Evolutionary conservation across 64 coral and sea anemone species (phyloP).

Genomic region (Dendrophyllia cribrosa): DNA sequence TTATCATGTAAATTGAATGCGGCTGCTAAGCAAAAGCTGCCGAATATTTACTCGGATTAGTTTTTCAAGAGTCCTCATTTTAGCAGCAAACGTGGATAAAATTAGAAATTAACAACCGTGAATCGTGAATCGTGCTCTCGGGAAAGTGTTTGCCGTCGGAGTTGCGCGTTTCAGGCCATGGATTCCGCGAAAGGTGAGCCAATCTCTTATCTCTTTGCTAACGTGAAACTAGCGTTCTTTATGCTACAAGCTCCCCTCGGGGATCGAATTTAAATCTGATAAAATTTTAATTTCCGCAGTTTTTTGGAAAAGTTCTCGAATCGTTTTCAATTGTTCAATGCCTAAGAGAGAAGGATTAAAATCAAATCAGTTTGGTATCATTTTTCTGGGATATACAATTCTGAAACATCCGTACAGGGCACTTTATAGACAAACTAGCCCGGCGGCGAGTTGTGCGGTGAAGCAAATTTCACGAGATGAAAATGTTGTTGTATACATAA

Average conservation of each 20-base stretch:
- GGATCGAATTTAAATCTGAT: slow-evolving; percentile 31
- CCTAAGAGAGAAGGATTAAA: not conserved
- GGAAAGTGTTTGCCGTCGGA: not conserved
- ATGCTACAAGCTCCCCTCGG: not conserved
- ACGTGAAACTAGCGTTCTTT: not conserved
- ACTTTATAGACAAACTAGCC: not conserved
- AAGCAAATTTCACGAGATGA: not conserved
- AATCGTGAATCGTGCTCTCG: not conserved
- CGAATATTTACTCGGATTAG: slow-evolving; percentile 46
- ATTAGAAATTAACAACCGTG: not conserved
- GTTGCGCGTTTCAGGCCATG: not conserved
- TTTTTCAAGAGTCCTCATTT: slow-evolving; percentile 5
- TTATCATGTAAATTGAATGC: slow-evolving; percentile 47
- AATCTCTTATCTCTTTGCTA: not conserved
- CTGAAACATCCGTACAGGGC: slow-evolving; percentile 18
- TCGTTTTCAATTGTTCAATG: not conserved
- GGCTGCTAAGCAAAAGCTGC: slow-evolving; percentile 31
- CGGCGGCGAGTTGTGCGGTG: not conserved
- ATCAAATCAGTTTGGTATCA: slow-evolving; percentile 5
- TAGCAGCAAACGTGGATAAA: not conserved
- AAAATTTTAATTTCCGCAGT: slow-evolving; percentile 45
- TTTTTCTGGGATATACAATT: not conserved
- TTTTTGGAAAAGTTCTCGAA: not conserved
- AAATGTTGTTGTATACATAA: not conserved
- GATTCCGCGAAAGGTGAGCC: slow-evolving; percentile 31